Evolutionary conservation across 2,888 invertebrate species (phyloP).

Genomic region (Conops quadrifasciatus): DNA sequence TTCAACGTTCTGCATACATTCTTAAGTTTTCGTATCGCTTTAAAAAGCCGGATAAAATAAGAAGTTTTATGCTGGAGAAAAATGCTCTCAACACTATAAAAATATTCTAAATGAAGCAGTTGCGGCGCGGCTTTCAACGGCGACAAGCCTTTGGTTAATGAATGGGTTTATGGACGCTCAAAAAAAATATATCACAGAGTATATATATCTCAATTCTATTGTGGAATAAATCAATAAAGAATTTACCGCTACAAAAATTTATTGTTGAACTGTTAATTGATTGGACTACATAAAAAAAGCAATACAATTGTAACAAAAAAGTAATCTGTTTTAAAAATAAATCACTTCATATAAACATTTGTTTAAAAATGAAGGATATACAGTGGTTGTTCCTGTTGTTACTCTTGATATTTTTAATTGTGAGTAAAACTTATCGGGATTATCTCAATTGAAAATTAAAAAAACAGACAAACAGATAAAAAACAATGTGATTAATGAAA

Average conservation of each 20-base stretch:
- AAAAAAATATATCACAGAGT: too few species aligned
- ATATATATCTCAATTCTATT: too few species aligned
- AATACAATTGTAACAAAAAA: conserved; percentile 3
- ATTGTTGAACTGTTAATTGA: not conserved
- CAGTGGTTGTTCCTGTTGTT: conserved; percentile 34
- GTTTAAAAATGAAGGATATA: conserved; percentile 39
- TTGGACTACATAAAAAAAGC: not conserved
- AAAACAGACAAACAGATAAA: not conserved
- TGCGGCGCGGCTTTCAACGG: conserved; percentile 18
- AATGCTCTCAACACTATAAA: conserved; percentile 11
- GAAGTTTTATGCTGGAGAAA: conserved; percentile 10
- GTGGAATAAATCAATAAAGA: not conserved
- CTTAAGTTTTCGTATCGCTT: conserved; percentile 40
- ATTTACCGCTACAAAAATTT: not conserved
- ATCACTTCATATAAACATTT: too few species aligned
- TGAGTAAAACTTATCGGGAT: conserved; percentile 35
- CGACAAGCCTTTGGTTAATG: conserved; percentile 7
- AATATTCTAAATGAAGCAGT: conserved; percentile 14
- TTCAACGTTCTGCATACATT: not conserved
- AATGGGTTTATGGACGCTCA: too few species aligned
- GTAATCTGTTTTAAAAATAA: not conserved
- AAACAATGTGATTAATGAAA: not conserved
- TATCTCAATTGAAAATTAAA: not conserved
- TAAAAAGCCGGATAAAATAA: conserved; percentile 20
- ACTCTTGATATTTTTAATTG: conserved; percentile 35